phyloP scores from a whole-genome alignment of 2,113 vertebrate species.

The Heterocephalus glaber region DNA sequence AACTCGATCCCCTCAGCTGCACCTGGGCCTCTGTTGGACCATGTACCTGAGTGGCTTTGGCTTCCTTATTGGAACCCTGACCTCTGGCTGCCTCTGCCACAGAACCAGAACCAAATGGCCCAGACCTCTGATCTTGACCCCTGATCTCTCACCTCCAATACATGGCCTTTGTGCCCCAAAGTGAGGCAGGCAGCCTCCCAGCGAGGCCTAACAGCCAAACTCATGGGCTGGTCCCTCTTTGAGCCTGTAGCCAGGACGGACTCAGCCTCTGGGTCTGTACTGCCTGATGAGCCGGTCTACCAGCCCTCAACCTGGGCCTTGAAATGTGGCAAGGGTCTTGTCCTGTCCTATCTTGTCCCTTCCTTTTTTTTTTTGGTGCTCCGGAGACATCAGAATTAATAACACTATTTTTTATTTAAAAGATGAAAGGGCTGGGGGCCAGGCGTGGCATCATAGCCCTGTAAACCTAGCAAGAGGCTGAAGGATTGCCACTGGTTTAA shows the following conservation, averaged over 20 bases:
- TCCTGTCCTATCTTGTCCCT: neutral
- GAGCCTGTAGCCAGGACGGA: constrained; percentile 46
- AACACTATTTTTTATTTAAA: neutral
- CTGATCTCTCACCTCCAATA: constrained; percentile 35
- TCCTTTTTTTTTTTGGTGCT: constrained; percentile 36
- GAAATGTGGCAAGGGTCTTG: constrained; percentile 58
- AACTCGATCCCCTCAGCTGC: neutral
- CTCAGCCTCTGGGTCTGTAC: constrained; percentile 34
- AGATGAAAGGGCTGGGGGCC: neutral
- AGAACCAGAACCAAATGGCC: constrained; percentile 46
- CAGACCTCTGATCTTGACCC: constrained; percentile 58
- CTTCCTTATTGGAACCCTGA: constrained; percentile 49
- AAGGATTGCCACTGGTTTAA: neutral
- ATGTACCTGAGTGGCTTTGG: constrained; percentile 56
- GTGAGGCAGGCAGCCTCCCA: constrained; percentile 61
- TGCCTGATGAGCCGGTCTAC: constrained; percentile 57
- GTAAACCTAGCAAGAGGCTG: neutral
- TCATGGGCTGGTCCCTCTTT: constrained; percentile 77
- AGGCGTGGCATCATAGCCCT: neutral
- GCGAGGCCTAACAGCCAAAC: constrained; percentile 51
- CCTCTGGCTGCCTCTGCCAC: constrained; percentile 55
- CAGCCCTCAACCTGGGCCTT: constrained; percentile 16
- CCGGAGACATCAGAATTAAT: constrained; percentile 78
- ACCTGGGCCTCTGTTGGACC: constrained; percentile 44
- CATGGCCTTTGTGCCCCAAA: constrained; percentile 34